Base-by-base conservation (phyloP, 92 coral and sea anemone genomes). In the Desmophyllum pertusum region DNA sequence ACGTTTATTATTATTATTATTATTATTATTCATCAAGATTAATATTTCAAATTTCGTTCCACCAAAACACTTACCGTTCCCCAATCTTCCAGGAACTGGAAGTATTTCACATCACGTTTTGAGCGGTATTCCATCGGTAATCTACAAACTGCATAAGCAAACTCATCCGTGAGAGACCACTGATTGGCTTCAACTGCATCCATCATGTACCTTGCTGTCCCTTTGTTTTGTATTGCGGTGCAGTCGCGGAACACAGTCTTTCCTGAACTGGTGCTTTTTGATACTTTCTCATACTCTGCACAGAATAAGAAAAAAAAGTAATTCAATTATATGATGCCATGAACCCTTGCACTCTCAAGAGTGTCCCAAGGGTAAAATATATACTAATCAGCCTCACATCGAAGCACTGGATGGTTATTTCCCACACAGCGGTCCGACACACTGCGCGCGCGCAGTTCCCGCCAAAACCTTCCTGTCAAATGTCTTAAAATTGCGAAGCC, bases 21-120 rank as follows among this genome's bases (percentile, higher is more conserved):
- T n/a, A n/a, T n/a, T n/a, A n/a, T n/a, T n/a, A n/a, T n/a, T n/a
- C n/a, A n/a, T n/a, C n/a, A n/a, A n/a, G n/a, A n/a, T n/a, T n/a
- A n/a, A n/a, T n/a, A n/a, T n/a, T n/a, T n/a, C n/a, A n/a, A n/a
- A n/a, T n/a, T n/a, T n/a, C n/a, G n/a, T n/a, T n/a, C n/a, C n/a
- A n/a, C n/a, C n/a, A n/a, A n/a, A n/a, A n/a, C n/a, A 43, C 80
- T 46, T 37, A 75, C 80, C 27, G 80, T 75, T 50, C 80, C 80
- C 80, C 80, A 75, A 18, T 25, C 30, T 29, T 75, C 51, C 42
- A 75, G 62, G 37, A 75, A 75, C 19, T 75, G 39, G 21, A 30
- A 46, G 66, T 75, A 75, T 50, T 75, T n/a, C n/a, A n/a, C 50
- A 23, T 70, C 51, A 8, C 50, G 33, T 21, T 18, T 70, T 3